Evolutionary conservation across 1,140 invertebrate genomes (phyloP).

Genomic region (Rhopalosiphum maidis): DNA sequence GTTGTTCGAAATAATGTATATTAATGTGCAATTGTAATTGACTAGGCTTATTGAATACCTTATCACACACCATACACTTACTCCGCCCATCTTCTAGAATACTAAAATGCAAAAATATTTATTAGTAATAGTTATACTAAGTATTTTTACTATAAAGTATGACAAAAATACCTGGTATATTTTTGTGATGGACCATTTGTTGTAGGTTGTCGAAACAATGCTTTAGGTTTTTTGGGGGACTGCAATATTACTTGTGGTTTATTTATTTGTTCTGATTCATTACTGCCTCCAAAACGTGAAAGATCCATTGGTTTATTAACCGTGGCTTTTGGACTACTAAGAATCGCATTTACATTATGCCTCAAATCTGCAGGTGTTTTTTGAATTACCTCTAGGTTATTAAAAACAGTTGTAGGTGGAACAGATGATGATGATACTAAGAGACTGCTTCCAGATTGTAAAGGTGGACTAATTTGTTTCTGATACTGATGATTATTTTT

Average conservation of each 20-base stretch:
- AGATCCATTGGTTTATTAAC: constrained; percentile 53
- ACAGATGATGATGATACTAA: background rate
- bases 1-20: constrained; percentile 94
- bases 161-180: constrained; percentile 41
- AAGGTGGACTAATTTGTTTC: constrained; percentile 30
- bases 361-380: constrained; percentile 20
- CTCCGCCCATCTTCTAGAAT: constrained; percentile 79
- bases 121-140: background rate
- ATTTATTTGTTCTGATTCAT: constrained; percentile 43
- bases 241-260: background rate
- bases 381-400: background rate
- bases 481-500: constrained; percentile 23
- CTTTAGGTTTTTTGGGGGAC: constrained; percentile 39
- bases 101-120: constrained; percentile 61
- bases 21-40: constrained; percentile 92
- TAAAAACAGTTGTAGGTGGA: background rate
- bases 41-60: constrained; percentile 87
- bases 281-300: constrained; percentile 38
- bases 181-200: constrained; percentile 56
- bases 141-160: background rate
- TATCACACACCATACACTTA: constrained; percentile 87
- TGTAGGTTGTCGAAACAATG: constrained; percentile 50
- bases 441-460: background rate
- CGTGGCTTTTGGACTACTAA: background rate
- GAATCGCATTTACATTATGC: constrained; percentile 29